phyloP scores from a whole-genome alignment of 1,140 invertebrate genomes.

The Apis laboriosa region DNA sequence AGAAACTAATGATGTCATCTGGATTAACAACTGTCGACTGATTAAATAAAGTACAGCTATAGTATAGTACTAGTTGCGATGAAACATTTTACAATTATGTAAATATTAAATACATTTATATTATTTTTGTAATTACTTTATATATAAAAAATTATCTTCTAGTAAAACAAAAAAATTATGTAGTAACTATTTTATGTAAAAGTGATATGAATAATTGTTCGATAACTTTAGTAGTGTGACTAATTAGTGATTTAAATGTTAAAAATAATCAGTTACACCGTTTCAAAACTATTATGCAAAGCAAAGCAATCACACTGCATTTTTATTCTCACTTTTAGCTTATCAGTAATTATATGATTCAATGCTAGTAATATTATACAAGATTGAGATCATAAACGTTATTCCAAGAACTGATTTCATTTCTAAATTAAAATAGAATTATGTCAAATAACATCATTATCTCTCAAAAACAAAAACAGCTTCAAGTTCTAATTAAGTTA shows the following conservation, averaged over 20 bases:
- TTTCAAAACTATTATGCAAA: conserved; percentile 4
- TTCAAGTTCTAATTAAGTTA: neutral
- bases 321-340: neutral
- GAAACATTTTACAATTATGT: conserved; percentile 14
- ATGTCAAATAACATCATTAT: neutral
- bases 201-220: neutral
- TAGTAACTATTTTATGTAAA: neutral
- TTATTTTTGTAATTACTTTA: neutral
- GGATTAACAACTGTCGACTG: conserved; percentile 6
- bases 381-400: neutral
- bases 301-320: neutral
- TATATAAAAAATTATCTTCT: neutral
- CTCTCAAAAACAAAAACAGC: neutral
- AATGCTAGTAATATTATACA: neutral
- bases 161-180: neutral
- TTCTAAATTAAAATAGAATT: neutral
- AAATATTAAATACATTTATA: neutral
- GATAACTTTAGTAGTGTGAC: neutral
- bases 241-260: neutral
- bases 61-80: neutral
- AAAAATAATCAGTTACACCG: neutral
- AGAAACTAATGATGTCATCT: conserved; percentile 29
- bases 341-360: conserved; percentile 1
- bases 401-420: conserved; percentile 14
- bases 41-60: conserved; percentile 8